These are phyloP conservation scores for Eudyptes chrysolophus DNA, from an alignment of 2,113 vertebrate genomes.

Conservation along the genomic window DNA sequence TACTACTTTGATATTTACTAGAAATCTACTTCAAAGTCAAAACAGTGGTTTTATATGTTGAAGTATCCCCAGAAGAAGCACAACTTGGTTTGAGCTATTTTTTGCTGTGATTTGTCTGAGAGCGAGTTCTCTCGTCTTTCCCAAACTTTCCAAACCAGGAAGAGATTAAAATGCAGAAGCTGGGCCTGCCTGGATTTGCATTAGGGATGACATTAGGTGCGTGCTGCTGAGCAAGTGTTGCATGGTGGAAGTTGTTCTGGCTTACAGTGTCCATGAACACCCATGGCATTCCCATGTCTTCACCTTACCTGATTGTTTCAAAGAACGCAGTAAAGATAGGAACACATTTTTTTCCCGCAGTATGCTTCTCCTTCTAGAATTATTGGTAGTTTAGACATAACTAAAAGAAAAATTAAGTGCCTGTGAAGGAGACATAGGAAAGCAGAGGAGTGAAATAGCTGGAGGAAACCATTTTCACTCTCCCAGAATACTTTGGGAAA, in stretches of 20 bases:
- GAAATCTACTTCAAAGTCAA: not conserved
- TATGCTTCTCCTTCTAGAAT: not conserved
- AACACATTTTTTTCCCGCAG: not conserved
- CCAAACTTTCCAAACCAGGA: not conserved
- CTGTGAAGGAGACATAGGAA: not conserved
- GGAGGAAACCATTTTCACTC: not conserved
- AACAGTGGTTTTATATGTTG: not conserved
- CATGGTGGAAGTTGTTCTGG: not conserved
- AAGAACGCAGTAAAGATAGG: rapidly evolving
- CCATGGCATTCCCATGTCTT: not conserved
- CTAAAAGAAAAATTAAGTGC: not conserved
- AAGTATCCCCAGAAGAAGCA: not conserved
- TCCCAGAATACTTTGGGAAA: not conserved
- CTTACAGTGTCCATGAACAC: not conserved
- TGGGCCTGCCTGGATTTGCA: not conserved
- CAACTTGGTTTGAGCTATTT: not conserved
- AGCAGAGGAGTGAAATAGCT: not conserved
- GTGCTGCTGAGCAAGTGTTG: not conserved
- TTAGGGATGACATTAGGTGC: not conserved
- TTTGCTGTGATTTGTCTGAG: not conserved
- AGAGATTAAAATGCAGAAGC: not conserved
- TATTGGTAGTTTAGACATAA: not conserved
- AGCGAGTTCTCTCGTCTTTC: not conserved
- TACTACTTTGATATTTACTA: not conserved
- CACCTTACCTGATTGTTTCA: not conserved